phyloP scores from a whole-genome alignment of 1,140 invertebrate species.

The Ostrea denselamellosa region DNA sequence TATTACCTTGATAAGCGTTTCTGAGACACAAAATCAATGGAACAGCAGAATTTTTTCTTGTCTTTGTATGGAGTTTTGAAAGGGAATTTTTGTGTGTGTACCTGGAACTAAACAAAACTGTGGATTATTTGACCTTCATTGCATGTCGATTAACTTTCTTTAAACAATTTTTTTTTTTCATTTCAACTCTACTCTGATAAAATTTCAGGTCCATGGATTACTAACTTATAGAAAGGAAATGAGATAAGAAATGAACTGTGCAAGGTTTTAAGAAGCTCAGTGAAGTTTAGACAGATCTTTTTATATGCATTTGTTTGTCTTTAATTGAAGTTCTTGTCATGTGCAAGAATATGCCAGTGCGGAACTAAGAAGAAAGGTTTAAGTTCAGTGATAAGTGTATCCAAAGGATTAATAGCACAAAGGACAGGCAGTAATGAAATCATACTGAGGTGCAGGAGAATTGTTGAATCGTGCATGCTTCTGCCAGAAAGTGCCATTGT shows the following conservation, averaged over 20 bases:
- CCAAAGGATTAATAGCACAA: not conserved
- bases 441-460: not conserved
- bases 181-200: not conserved
- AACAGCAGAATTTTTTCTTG: not conserved
- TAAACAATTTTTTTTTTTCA: not conserved
- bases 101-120: not conserved
- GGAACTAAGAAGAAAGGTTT: not conserved
- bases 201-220: not conserved
- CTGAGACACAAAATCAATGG: constrained; percentile 29
- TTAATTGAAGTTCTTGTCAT: not conserved
- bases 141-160: constrained; percentile 24
- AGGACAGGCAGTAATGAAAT: not conserved
- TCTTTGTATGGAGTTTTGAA: not conserved
- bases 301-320: not conserved
- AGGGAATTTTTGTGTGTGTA: not conserved
- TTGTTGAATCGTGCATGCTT: not conserved
- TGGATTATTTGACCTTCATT: constrained; percentile 33
- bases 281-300: constrained; percentile 12
- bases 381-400: constrained; percentile 3
- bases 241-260: constrained; percentile 16
- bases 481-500: not conserved
- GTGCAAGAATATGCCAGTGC: not conserved
- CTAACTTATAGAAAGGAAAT: not conserved
- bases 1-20: not conserved
- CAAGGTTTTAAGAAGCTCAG: not conserved